Percentiles rank a stretch among this genome's conserved stretches.
Evolutionary conservation across 2,797 vertebrate genomes (phyloP).

Genomic region (Clarias fuscus): DNA sequence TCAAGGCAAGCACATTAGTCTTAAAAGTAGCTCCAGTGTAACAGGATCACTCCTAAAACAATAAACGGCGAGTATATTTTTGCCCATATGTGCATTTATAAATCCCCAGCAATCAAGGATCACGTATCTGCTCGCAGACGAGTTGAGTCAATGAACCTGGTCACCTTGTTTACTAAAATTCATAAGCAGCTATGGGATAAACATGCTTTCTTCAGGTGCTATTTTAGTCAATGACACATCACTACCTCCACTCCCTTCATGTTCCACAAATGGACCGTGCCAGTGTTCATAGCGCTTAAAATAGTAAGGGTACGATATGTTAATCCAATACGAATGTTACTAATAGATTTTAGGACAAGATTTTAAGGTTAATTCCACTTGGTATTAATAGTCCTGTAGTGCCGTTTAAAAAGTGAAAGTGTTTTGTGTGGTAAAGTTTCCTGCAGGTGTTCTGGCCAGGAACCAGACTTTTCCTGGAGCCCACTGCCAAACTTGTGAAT

Average conservation of each 20-base stretch:
- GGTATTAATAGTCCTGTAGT: background rate
- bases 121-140: constrained; percentile 6
- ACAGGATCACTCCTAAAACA: constrained; percentile 7
- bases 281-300: constrained; percentile 42
- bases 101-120: background rate
- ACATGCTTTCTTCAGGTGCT: constrained; percentile 44
- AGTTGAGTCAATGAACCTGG: constrained; percentile 19
- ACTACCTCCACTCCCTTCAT: constrained; percentile 29
- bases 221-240: constrained; percentile 46
- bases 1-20: constrained; percentile 8
- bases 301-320: constrained; percentile 36
- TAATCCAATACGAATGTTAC: background rate
- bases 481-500: too few relatives aligned
- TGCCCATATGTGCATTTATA: background rate
- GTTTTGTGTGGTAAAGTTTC: background rate
- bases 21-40: constrained; percentile 21
- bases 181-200: constrained; percentile 39
- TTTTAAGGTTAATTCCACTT: background rate
- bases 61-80: background rate
- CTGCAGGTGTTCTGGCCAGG: background rate
- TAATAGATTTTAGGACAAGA: too few relatives aligned
- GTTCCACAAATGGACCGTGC: constrained; percentile 27
- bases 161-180: constrained; percentile 50
- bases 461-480: background rate
- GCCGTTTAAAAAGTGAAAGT: background rate